Conservation (phyloP, 2,888 invertebrate genomes). For the Athalia rosae region DNA sequence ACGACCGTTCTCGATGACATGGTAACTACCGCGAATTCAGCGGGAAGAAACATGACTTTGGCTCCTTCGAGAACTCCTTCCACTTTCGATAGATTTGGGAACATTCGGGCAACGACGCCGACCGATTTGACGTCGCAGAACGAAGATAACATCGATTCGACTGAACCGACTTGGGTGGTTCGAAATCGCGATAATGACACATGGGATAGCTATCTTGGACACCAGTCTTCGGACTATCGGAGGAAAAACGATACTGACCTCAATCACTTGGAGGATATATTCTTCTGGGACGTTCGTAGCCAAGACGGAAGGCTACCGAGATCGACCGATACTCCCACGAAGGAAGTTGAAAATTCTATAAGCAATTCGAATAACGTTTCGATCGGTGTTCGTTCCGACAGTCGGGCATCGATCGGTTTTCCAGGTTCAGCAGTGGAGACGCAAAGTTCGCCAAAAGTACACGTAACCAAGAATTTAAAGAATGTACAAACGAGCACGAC, state of each 20-base stretch:
- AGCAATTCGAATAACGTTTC: constrained; percentile 1
- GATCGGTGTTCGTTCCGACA: neutral
- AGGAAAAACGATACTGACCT: constrained; percentile 4
- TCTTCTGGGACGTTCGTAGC: constrained; percentile 14
- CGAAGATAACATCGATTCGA: neutral
- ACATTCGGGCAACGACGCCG: constrained; percentile 2
- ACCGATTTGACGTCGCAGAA: neutral
- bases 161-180: neutral
- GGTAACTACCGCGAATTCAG: too few species aligned
- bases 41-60: too few species aligned
- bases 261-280: constrained; percentile 28
- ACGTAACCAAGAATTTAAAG: constrained; percentile 23
- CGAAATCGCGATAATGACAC: constrained; percentile 28
- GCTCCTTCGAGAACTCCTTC: too few species aligned
- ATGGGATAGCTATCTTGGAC: constrained; percentile 3
- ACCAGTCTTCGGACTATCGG: neutral
- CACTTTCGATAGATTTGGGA: too few species aligned
- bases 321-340: neutral
- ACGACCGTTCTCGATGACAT: too few species aligned
- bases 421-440: constrained; percentile 7
- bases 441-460: constrained; percentile 17
- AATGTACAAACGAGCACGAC: constrained; percentile 7
- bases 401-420: neutral
- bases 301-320: constrained; percentile 2
- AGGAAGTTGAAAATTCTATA: neutral